A percentile compares a stretch with the other conserved stretches of the same genome.
These are phyloP conservation scores for Ahaetulla prasina DNA, from an alignment of 2,113 vertebrate genomes.

Conservation along the genomic window DNA sequence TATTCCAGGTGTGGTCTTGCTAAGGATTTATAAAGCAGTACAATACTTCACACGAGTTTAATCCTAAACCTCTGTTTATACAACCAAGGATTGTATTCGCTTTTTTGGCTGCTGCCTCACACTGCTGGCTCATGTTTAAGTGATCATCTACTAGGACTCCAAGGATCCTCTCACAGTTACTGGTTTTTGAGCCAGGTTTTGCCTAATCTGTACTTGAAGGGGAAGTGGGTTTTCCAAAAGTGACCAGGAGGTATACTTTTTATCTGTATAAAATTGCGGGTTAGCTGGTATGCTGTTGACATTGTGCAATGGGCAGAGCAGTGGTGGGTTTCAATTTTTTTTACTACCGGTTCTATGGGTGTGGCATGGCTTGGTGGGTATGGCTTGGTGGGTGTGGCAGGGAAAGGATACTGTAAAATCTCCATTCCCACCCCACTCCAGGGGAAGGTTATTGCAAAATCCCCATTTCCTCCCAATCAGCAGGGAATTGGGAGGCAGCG, in stretches of 20 bases:
- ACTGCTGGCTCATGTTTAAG: neutral
- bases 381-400: too few species aligned
- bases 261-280: neutral
- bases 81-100: neutral
- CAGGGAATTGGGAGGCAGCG: too few species aligned
- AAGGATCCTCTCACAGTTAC: neutral
- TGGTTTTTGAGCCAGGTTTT: neutral
- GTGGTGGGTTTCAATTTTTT: too few species aligned
- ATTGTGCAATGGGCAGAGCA: neutral
- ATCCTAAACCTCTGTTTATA: neutral
- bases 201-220: neutral
- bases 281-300: neutral
- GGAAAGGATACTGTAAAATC: too few species aligned
- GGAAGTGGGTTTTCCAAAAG: neutral
- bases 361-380: too few species aligned
- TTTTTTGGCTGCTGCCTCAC: neutral
- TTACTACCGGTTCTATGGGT: too few species aligned
- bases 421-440: too few species aligned
- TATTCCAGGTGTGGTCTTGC: neutral
- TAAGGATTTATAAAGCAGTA: neutral
- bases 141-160: neutral
- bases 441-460: too few species aligned
- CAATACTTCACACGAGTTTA: neutral
- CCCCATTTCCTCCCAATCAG: too few species aligned
- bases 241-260: neutral